Evolutionary conservation across 2,888 invertebrate species (phyloP).

Genomic region (Pristionchus arcanus): DNA sequence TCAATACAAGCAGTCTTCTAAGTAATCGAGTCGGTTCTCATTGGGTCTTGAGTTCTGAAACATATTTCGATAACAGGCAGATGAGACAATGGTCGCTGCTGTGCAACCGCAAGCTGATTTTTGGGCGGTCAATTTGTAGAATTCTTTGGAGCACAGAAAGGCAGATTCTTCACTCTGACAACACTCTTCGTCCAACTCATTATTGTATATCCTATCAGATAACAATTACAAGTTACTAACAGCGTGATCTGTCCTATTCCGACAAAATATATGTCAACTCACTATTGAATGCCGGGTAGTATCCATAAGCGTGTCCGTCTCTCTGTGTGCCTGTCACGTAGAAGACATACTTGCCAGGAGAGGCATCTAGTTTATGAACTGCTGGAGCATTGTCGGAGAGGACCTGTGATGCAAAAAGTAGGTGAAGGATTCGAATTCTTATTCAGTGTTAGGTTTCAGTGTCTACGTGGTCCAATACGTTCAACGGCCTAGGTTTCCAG

Average conservation of each 20-base stretch:
- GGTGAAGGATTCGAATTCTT: not conserved
- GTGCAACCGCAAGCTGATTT: too few species aligned
- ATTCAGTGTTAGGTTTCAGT: too few species aligned
- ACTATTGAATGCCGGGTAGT: slow-evolving; percentile 53
- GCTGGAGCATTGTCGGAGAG: not conserved
- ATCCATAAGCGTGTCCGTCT: slow-evolving; percentile 29
- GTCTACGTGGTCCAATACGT: not conserved
- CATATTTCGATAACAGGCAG: too few species aligned
- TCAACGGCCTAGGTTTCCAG: too few species aligned
- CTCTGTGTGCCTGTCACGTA: slow-evolving; percentile 36
- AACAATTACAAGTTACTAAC: too few species aligned
- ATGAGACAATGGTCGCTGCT: too few species aligned
- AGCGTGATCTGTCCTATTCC: too few species aligned
- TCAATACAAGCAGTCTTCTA: not conserved
- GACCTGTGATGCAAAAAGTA: not conserved
- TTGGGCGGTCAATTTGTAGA: too few species aligned
- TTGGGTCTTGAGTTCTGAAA: slow-evolving; percentile 2
- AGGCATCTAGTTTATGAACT: slow-evolving; percentile 14
- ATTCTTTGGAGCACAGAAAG: too few species aligned
- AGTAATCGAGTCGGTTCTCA: not conserved
- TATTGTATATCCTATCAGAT: too few species aligned
- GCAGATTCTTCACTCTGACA: not conserved
- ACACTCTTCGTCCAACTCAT: too few species aligned
- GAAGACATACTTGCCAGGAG: slow-evolving; percentile 45
- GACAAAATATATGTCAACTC: not conserved